phyloP scores from a whole-genome alignment of 2,797 vertebrate species.

The Aselliscus stoliczkanus region DNA sequence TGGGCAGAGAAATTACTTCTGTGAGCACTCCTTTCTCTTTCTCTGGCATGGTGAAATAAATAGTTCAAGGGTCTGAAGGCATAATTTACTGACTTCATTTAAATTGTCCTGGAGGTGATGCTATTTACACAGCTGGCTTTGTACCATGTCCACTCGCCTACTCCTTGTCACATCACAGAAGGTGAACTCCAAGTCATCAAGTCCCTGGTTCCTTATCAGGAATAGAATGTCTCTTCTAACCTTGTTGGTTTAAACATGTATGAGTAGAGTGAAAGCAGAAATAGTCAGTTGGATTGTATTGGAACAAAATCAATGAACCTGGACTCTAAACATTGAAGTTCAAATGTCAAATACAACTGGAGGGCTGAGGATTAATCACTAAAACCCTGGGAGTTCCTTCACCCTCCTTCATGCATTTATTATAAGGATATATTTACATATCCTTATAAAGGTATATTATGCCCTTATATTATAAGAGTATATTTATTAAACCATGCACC shows the following conservation, averaged over 20 bases:
- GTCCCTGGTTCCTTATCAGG: conserved; percentile 54
- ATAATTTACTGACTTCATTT: conserved; percentile 75
- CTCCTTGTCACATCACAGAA: background rate
- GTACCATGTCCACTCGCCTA: background rate
- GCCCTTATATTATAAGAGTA: too few species aligned
- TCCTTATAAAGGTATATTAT: too few species aligned
- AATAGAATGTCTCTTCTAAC: conserved; percentile 21
- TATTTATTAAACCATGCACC: background rate
- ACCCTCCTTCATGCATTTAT: conserved; percentile 18
- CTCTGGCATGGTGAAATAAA: conserved; percentile 41
- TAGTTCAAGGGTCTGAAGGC: conserved; percentile 50
- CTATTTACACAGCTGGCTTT: conserved; percentile 70
- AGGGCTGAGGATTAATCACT: conserved; percentile 1
- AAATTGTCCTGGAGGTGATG: conserved; percentile 66
- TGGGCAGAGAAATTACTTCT: conserved; percentile 52
- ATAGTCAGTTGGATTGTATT: background rate
- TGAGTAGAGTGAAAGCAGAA: conserved; percentile 28
- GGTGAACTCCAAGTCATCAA: conserved; percentile 32
- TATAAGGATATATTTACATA: too few species aligned
- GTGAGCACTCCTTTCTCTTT: conserved; percentile 37
- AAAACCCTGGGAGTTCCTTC: background rate
- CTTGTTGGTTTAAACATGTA: background rate
- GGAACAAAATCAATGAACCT: conserved; percentile 11
- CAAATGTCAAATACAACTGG: background rate
- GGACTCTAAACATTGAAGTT: background rate